These are phyloP conservation scores for Lycodopsis pacificus DNA, from an alignment of 2,797 vertebrate species.

Conservation along the genomic window DNA sequence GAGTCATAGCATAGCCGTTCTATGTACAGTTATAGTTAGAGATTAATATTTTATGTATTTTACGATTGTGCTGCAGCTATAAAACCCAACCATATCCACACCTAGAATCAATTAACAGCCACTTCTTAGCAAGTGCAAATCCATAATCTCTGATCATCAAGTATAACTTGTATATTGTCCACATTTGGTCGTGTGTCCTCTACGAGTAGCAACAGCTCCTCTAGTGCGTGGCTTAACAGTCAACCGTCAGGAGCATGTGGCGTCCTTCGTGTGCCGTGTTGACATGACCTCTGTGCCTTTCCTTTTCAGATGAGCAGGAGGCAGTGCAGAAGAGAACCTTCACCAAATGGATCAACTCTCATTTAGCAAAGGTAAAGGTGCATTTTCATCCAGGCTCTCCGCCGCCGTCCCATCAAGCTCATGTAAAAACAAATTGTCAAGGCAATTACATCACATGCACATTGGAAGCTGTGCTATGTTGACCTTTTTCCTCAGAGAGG, in stretches of 20 bases:
- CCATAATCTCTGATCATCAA: slow-evolving; percentile 5
- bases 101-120: background rate
- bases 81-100: slow-evolving; percentile 12
- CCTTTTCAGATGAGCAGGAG: slow-evolving; percentile 93
- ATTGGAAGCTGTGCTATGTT: background rate
- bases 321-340: slow-evolving; percentile 98
- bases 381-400: background rate
- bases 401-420: background rate
- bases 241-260: background rate
- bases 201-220: slow-evolving; percentile 10
- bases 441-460: slow-evolving; percentile 12
- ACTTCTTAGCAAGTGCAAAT: background rate
- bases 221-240: background rate
- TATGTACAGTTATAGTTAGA: background rate
- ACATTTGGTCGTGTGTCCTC: background rate
- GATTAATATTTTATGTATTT: slow-evolving; percentile 38
- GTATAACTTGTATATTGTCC: background rate
- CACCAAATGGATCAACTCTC: slow-evolving; percentile 99
- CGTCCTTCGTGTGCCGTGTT: slow-evolving; percentile 32
- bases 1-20: slow-evolving; percentile 1
- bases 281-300: slow-evolving; percentile 41
- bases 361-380: slow-evolving; percentile 92
- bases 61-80: slow-evolving; percentile 13
- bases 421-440: slow-evolving; percentile 7
- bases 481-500: slow-evolving; percentile 36